Conservation (phyloP, 2,113 vertebrate species). For the human (Homo sapiens) region DNA sequence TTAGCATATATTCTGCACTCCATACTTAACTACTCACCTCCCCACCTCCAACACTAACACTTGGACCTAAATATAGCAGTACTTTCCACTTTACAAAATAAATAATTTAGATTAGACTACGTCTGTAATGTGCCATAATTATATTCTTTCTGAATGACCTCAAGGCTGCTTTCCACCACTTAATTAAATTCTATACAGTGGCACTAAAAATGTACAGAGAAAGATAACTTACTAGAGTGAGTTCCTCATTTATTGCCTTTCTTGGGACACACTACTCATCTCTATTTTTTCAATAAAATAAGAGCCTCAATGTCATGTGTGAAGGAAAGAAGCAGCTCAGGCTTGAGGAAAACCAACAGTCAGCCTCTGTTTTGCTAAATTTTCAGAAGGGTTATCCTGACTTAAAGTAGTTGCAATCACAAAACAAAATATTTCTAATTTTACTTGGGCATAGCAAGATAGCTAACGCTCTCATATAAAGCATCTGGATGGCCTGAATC, state of each 20-base stretch:
- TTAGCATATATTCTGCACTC: not conserved
- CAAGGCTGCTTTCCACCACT: not conserved
- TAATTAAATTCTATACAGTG: not conserved
- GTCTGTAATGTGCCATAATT: not conserved
- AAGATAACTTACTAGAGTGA: not conserved
- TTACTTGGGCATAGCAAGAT: not conserved
- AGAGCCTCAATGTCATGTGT: not conserved
- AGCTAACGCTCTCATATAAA: not conserved
- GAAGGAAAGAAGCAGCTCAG: not conserved
- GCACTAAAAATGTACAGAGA: not conserved
- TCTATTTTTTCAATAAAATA: not conserved
- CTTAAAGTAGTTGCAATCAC: not conserved
- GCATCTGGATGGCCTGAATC: not conserved
- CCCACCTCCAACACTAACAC: not conserved
- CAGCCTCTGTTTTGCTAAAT: not conserved
- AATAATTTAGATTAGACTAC: not conserved
- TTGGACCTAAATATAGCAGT: not conserved
- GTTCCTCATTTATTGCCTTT: not conserved
- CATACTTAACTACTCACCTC: not conserved
- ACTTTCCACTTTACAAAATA: not conserved
- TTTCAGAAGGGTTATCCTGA: not conserved
- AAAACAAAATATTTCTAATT: not conserved
- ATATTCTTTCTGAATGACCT: not conserved
- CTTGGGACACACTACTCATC: not conserved
- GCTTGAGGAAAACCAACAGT: not conserved